Conservation (phyloP, 2,888 invertebrate genomes). For the Spicauda simplicius region DNA sequence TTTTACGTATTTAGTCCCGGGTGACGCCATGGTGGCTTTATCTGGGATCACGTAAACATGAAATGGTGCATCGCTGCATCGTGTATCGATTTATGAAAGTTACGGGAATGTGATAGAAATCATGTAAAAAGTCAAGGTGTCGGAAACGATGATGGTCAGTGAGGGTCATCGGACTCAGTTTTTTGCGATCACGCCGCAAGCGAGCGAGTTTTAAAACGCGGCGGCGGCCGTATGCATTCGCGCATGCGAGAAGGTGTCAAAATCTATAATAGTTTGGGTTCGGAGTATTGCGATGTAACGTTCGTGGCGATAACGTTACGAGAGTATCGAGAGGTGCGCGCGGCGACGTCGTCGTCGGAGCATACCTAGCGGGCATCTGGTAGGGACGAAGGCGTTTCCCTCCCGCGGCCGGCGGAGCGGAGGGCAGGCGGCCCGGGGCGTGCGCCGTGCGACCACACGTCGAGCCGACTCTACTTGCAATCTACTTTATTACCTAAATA, state of each 20-base stretch:
- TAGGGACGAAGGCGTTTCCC: constrained; percentile 72
- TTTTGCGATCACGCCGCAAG: constrained; percentile 78
- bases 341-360: constrained; percentile 60
- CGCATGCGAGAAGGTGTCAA: constrained; percentile 84
- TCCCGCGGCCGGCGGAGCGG: constrained; percentile 67
- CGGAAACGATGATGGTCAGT: constrained; percentile 56
- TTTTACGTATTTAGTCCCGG: constrained; percentile 84
- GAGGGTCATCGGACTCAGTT: constrained; percentile 74
- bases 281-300: constrained; percentile 65
- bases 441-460: constrained; percentile 70
- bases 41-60: constrained; percentile 87
- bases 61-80: constrained; percentile 85
- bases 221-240: constrained; percentile 82
- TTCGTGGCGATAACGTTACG: constrained; percentile 56
- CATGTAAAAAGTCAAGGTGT: constrained; percentile 51
- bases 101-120: constrained; percentile 56
- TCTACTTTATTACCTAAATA: constrained; percentile 73
- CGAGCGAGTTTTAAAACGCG: constrained; percentile 77
- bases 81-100: constrained; percentile 81
- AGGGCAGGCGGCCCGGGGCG: constrained; percentile 70
- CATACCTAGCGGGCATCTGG: constrained; percentile 67
- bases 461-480: constrained; percentile 62
- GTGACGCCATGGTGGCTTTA: constrained; percentile 87
- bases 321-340: constrained; percentile 57
- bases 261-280: constrained; percentile 82